Conservation (phyloP, 2,113 vertebrate genomes). For the Leptosomus discolor region DNA sequence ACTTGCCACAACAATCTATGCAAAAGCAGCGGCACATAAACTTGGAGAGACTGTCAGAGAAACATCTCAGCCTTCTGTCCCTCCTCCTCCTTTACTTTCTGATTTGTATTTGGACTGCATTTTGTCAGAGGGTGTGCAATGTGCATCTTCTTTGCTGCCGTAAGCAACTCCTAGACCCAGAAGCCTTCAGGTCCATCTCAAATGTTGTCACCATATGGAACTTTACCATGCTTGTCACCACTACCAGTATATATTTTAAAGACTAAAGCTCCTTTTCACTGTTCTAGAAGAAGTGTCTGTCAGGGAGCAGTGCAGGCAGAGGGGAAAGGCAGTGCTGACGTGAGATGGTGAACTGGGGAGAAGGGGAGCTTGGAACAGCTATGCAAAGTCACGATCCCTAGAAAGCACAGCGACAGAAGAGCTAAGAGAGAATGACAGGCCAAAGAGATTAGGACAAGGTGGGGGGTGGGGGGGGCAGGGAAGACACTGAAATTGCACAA, state of each 20-base stretch:
- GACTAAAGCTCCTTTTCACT: not conserved
- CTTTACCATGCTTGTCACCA: not conserved
- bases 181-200: not conserved
- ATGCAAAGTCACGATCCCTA: not conserved
- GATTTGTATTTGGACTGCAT: not conserved
- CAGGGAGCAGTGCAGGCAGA: not conserved
- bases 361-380: not conserved
- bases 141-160: not conserved
- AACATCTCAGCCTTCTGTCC: not conserved
- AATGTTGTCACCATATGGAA: not conserved
- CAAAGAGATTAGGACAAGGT: not conserved
- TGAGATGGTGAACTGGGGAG: not conserved
- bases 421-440: not conserved
- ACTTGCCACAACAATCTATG: not conserved
- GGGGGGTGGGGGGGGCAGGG: fast-evolving
- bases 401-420: not conserved
- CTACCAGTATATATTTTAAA: not conserved
- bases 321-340: not conserved
- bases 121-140: not conserved
- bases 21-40: not conserved
- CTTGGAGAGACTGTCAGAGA: not conserved
- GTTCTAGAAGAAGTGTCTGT: not conserved
- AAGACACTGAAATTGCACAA: not conserved
- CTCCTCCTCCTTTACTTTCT: not conserved
- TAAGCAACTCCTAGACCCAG: not conserved